Evolutionary conservation across 2,888 invertebrate species (phyloP).

Genomic region (Eupithecia pulchellata): DNA sequence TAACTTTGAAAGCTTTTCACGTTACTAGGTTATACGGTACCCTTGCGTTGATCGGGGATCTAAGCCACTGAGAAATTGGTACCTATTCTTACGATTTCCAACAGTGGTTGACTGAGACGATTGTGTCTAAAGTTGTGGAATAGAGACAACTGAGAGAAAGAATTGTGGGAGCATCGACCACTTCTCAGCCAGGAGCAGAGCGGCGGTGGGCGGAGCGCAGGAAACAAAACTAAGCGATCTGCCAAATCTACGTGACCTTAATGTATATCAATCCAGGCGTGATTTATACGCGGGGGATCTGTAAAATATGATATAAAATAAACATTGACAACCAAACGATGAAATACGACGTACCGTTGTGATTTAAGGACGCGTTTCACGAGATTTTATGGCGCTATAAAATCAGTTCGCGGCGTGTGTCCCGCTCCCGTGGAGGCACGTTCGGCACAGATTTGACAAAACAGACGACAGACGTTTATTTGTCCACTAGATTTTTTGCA

Average conservation of each 20-base stretch:
- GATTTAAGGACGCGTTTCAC: constrained; percentile 84
- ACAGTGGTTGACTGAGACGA: background rate
- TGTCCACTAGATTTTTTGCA: constrained; percentile 79
- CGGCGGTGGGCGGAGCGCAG: constrained; percentile 43
- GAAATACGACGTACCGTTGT: constrained; percentile 82
- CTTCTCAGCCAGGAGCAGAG: constrained; percentile 33
- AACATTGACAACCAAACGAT: constrained; percentile 86
- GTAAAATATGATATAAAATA: constrained; percentile 86
- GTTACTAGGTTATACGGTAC: background rate
- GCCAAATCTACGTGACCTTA: constrained; percentile 83
- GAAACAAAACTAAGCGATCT: constrained; percentile 73
- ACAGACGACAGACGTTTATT: constrained; percentile 83
- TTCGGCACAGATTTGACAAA: constrained; percentile 84
- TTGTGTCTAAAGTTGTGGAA: background rate
- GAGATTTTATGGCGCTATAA: constrained; percentile 84
- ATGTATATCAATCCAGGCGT: constrained; percentile 82
- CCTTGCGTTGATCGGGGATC: background rate
- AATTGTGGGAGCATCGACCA: constrained; percentile 20
- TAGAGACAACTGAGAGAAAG: constrained; percentile 18
- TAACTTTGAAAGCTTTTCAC: constrained; percentile 14
- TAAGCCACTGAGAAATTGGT: constrained; percentile 4
- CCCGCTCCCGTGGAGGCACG: constrained; percentile 64
- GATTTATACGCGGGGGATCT: constrained; percentile 82
- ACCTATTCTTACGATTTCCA: background rate
- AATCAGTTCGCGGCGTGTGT: constrained; percentile 75